Evolutionary conservation across 2,797 vertebrate genomes (phyloP).

Genomic region (Danionella dracula): DNA sequence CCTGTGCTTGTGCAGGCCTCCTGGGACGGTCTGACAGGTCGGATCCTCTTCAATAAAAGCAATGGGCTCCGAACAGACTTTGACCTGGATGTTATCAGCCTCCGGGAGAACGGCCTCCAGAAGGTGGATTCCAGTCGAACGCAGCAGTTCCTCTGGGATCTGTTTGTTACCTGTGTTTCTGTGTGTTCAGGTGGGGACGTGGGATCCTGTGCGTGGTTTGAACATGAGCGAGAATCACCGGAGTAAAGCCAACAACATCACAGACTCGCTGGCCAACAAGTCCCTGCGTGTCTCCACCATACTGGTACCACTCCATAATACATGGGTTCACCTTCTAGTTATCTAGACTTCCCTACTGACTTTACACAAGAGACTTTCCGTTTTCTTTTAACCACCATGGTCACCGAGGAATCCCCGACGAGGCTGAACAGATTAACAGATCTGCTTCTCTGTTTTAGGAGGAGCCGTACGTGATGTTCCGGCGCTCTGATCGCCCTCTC

Average conservation of each 20-base stretch:
- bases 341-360: too few relatives aligned
- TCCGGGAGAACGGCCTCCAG: constrained; percentile 95
- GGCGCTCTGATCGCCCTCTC: constrained; percentile 73
- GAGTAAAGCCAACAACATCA: constrained; percentile 90
- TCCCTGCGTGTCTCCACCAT: constrained; percentile 92
- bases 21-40: constrained; percentile 95
- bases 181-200: constrained; percentile 85
- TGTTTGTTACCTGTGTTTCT: neutral
- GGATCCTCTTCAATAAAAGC: constrained; percentile 94
- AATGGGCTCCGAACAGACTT: constrained; percentile 96
- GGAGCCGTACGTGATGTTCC: constrained; percentile 76
- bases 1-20: constrained; percentile 73
- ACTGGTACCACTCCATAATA: constrained; percentile 69
- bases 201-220: constrained; percentile 90
- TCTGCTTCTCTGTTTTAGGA: constrained; percentile 51
- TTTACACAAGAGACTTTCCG: too few relatives aligned
- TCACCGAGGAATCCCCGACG: too few relatives aligned
- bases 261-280: constrained; percentile 91
- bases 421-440: too few relatives aligned
- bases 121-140: too few relatives aligned
- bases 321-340: too few relatives aligned
- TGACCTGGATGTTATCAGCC: constrained; percentile 94
- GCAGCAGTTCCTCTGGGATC: too few relatives aligned
- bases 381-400: too few relatives aligned
- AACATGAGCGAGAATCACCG: constrained; percentile 95